A percentile compares a stretch with the other conserved stretches of the same genome.
Conservation (phyloP, 2,113 vertebrate genomes). For the Sinocyclocheilus rhinocerous region DNA sequence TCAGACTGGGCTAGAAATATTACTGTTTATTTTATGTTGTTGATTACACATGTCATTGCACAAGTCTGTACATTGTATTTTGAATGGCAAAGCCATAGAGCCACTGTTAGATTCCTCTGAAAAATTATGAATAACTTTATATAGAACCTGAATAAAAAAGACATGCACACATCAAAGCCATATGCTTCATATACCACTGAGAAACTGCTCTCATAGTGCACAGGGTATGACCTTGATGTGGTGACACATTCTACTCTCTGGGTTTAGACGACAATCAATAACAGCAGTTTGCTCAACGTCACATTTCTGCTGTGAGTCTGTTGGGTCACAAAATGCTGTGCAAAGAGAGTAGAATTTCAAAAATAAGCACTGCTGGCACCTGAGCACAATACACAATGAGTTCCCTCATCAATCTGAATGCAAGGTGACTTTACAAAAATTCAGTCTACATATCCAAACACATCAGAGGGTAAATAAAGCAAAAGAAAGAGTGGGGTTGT, state of each 20-base stretch:
- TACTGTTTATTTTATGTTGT: background rate
- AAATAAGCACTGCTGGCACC: background rate
- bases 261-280: conserved; percentile 33
- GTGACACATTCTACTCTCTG: background rate
- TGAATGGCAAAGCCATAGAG: background rate
- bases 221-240: conserved; percentile 52
- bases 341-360: background rate
- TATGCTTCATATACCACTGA: background rate
- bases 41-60: background rate
- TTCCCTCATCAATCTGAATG: background rate
- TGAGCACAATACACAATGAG: background rate
- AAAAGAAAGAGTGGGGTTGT: background rate
- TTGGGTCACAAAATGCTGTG: background rate
- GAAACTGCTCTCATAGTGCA: conserved; percentile 1
- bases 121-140: background rate
- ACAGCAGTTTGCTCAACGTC: conserved; percentile 1
- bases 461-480: background rate
- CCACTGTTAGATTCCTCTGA: background rate
- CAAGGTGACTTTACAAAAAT: background rate
- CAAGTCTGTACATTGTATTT: background rate
- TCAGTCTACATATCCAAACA: background rate
- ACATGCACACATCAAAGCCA: background rate
- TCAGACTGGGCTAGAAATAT: background rate
- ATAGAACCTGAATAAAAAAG: background rate
- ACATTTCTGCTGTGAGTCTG: conserved; percentile 8